Base-by-base conservation (phyloP, 2,113 vertebrate species). In the Lucifuga dentata region DNA sequence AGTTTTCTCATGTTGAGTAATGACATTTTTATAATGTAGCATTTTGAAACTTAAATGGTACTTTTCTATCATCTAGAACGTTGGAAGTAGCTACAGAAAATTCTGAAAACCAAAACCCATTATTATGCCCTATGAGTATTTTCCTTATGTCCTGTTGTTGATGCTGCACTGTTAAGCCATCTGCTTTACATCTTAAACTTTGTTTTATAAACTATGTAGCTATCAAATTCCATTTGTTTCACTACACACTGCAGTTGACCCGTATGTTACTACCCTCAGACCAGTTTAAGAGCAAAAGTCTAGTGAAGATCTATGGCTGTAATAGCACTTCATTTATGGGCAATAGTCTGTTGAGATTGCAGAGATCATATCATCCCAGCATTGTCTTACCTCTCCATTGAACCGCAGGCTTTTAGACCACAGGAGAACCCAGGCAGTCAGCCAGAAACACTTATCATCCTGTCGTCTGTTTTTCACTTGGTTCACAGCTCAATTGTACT, bases 361-460 rank as follows among this genome's bases (percentile, higher is more conserved):
- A 65, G 35, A 48, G 63, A 73, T 80, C 68, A 53, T 83, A 68
- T 74, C 68, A 68, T 23, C 56, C 7, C 59, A 73, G 49, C 52
- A 45, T 51, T 69, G 71, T 70, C 68, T 63, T 10, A 53, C 61
- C 67, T 66, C 50, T 44, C 75, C 33, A 11, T 51, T 82, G 65
- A 79, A 80, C 53, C 33, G 9, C 8, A 11, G 36, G 39, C 72
- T 76, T 65, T 78, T 20, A 57, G 67, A 86, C 64, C 68, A 67
- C 75, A 73, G 43, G 73, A 81, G 71, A 53, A 74, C 51, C 60
- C 40, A 56, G 84, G 86, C 88, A 81, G 52, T 59, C 67, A 73
- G 81, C 74, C 88, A 90, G 75, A 74, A 88, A 76, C 80, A 85
- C 76, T 83, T 74, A 73, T 62, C 81, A 50, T 73, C 80, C 62